A percentile compares a stretch with the other conserved stretches of the same genome.
Evolutionary conservation across 2,888 invertebrate genomes (phyloP).

Genomic region (Automeris io): DNA sequence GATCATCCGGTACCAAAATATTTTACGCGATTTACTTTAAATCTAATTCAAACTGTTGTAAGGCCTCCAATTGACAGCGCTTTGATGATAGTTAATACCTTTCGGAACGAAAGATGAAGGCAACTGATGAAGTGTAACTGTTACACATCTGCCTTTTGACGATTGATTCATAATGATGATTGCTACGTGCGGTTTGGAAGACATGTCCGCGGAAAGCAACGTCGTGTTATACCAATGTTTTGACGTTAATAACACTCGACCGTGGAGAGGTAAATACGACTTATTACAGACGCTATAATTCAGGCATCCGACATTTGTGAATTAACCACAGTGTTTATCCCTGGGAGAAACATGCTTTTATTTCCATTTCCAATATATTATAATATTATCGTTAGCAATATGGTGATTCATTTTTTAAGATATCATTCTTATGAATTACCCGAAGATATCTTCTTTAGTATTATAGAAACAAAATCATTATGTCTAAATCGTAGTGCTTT

Average conservation of each 20-base stretch:
- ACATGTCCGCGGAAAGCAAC: slow-evolving; percentile 47
- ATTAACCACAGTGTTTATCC: slow-evolving; percentile 24
- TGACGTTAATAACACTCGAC: slow-evolving; percentile 57
- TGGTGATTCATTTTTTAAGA: too few relatives aligned
- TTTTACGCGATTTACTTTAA: slow-evolving; percentile 16
- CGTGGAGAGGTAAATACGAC: slow-evolving; percentile 44
- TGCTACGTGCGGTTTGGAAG: slow-evolving; percentile 54
- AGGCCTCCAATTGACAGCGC: slow-evolving; percentile 16
- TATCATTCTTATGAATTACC: too few relatives aligned
- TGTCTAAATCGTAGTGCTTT: too few relatives aligned
- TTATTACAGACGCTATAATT: slow-evolving; percentile 56
- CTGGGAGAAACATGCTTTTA: slow-evolving; percentile 4
- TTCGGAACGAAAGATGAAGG: slow-evolving; percentile 29
- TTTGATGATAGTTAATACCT: slow-evolving; percentile 5
- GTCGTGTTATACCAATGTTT: slow-evolving; percentile 47
- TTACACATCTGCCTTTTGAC: slow-evolving; percentile 50
- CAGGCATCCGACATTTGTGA: slow-evolving; percentile 32
- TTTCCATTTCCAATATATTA: too few relatives aligned
- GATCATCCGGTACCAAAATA: slow-evolving; percentile 26
- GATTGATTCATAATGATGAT: slow-evolving; percentile 26
- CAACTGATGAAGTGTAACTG: slow-evolving; percentile 61
- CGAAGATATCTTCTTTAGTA: too few relatives aligned
- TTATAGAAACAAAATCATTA: too few relatives aligned
- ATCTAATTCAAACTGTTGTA: slow-evolving; percentile 17
- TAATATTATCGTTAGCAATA: too few relatives aligned